These are phyloP conservation scores for Spondyliosoma cantharus DNA, from an alignment of 2,797 vertebrate species.

Conservation along the genomic window DNA sequence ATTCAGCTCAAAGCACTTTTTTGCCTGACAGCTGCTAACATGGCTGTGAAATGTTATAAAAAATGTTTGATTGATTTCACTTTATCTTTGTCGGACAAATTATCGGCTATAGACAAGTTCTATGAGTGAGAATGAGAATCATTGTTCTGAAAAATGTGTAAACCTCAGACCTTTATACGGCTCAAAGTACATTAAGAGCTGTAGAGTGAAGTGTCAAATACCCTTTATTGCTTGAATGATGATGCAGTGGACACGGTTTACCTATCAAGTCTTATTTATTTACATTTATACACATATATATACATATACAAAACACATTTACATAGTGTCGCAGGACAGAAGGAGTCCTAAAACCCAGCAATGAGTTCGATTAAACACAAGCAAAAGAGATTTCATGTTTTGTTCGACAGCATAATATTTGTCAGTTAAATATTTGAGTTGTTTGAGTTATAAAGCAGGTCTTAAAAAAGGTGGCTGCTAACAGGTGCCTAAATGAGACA, in stretches of 20 bases:
- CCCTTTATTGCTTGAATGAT: not conserved
- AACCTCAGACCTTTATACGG: not conserved
- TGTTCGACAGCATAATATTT: no score
- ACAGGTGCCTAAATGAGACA: no score
- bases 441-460: no score
- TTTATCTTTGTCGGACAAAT: not conserved
- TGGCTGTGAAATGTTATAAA: not conserved
- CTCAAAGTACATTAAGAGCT: constrained; percentile 4
- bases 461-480: no score
- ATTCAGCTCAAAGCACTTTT: not conserved
- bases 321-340: no score
- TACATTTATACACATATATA: no score
- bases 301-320: no score
- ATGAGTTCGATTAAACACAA: no score
- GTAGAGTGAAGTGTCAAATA: not conserved
- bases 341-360: no score
- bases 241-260: not conserved
- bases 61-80: not conserved
- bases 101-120: not conserved
- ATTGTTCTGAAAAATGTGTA: constrained; percentile 1
- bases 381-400: no score
- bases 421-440: no score
- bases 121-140: no score
- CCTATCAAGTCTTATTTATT: constrained; percentile 17
- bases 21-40: not conserved